phyloP scores from a whole-genome alignment of 1,140 invertebrate genomes.

The Platyscapa corneri region DNA sequence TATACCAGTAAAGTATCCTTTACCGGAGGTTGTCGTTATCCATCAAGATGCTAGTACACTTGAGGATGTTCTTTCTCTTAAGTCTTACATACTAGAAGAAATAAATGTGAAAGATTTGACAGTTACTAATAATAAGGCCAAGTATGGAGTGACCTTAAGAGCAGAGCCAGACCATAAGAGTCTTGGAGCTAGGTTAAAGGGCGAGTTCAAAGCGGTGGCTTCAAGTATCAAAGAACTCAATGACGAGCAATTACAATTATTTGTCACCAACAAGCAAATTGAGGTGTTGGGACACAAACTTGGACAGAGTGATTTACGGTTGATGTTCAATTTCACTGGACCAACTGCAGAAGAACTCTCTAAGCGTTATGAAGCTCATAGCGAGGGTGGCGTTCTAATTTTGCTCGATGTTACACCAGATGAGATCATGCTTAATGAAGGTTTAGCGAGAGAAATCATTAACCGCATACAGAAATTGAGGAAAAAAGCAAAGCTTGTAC shows the following conservation, averaged over 20 bases:
- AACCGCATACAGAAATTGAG: constrained; percentile 97
- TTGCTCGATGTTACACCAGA: constrained; percentile 87
- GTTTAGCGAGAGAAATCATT: constrained; percentile 93
- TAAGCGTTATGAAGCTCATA: constrained; percentile 91
- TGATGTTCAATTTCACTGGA: constrained; percentile 86
- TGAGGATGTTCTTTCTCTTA: constrained; percentile 86
- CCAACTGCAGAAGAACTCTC: constrained; percentile 76
- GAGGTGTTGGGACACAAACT: constrained; percentile 85
- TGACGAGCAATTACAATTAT: constrained; percentile 87
- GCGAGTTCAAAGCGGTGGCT: constrained; percentile 91
- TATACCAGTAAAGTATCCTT: constrained; percentile 96
- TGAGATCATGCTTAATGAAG: constrained; percentile 93
- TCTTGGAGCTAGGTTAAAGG: constrained; percentile 91
- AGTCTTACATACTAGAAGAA: constrained; percentile 94
- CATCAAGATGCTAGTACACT: constrained; percentile 88
- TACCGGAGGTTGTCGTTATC: constrained; percentile 96
- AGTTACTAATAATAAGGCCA: constrained; percentile 92
- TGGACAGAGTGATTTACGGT: constrained; percentile 85
- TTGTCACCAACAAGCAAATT: constrained; percentile 83
- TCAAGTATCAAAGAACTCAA: constrained; percentile 87
- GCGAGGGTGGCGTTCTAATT: constrained; percentile 90
- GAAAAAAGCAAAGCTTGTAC: constrained; percentile 96
- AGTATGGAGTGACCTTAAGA: constrained; percentile 93
- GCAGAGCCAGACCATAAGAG: constrained; percentile 95
- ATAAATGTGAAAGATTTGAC: constrained; percentile 94